phyloP scores from a whole-genome alignment of 1,140 invertebrate genomes.

The Habropoda laboriosa region DNA sequence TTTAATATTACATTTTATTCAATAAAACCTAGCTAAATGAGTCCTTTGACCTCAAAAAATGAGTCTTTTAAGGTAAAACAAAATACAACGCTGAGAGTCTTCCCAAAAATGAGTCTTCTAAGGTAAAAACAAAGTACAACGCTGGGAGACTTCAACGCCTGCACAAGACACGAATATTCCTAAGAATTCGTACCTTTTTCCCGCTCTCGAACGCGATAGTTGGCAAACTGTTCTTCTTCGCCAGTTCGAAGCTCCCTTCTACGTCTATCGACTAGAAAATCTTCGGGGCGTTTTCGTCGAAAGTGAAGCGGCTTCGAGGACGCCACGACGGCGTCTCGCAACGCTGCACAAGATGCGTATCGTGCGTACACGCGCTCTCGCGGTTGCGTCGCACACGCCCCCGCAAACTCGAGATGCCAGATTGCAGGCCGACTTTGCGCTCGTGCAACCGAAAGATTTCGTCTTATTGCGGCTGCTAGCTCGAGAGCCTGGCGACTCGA shows the following conservation, averaged over 20 bases:
- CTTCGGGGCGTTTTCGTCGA: conserved; percentile 21
- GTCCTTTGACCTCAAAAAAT: too few relatives aligned
- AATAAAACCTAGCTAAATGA: too few relatives aligned
- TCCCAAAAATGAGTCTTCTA: too few relatives aligned
- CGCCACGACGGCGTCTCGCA: conserved; percentile 40
- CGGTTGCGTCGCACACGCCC: conserved; percentile 70
- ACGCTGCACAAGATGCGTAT: conserved; percentile 64
- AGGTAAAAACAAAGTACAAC: too few relatives aligned
- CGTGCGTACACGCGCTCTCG: conserved; percentile 55
- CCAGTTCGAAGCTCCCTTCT: neutral
- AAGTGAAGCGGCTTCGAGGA: conserved; percentile 31
- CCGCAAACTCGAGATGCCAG: conserved; percentile 64
- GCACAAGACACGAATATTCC: neutral
- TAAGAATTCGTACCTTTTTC: neutral
- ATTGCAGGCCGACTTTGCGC: conserved; percentile 60
- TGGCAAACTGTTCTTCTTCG: neutral
- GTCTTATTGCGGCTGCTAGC: conserved; percentile 33
- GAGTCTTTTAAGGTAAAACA: too few relatives aligned
- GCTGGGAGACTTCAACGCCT: too few relatives aligned
- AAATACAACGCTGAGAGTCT: too few relatives aligned
- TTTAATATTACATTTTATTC: too few relatives aligned
- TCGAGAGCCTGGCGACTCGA: conserved; percentile 16
- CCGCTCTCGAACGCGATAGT: neutral
- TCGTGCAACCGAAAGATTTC: conserved; percentile 52
- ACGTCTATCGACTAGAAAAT: conserved; percentile 26